These are phyloP conservation scores for Micromussa lordhowensis DNA, from an alignment of 92 coral and sea anemone species.

Conservation along the genomic window DNA sequence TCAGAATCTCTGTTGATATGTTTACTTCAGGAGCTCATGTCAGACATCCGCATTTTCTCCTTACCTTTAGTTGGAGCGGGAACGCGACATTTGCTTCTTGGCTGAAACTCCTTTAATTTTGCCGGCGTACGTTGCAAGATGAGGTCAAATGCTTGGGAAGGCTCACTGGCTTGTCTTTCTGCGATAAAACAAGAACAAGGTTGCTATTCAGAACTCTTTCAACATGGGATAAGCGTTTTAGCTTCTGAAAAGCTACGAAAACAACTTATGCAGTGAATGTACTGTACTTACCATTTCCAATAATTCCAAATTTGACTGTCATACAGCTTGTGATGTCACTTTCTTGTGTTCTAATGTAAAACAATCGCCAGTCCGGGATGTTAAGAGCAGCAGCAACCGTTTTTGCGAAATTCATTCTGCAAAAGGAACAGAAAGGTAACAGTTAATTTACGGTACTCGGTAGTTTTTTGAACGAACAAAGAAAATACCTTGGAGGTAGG, in stretches of 20 bases:
- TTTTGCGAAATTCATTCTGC: constrained; percentile 54
- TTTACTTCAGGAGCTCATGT: no score
- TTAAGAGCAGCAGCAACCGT: constrained; percentile 52
- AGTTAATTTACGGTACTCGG: neutral
- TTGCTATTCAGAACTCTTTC: neutral
- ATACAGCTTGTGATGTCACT: constrained; percentile 48
- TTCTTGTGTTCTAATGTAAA: constrained; percentile 54
- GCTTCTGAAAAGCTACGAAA: no score
- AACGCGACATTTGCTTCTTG: constrained; percentile 3
- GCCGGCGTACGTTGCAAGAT: constrained; percentile 16
- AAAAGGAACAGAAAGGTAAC: neutral
- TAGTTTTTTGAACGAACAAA: neutral
- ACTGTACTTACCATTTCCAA: constrained; percentile 62
- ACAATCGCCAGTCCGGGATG: constrained; percentile 77
- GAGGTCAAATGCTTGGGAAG: constrained; percentile 22
- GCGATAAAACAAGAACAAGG: neutral
- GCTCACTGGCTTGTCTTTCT: constrained; percentile 32
- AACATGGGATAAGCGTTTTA: no score
- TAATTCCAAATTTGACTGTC: constrained; percentile 67
- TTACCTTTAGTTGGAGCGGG: neutral
- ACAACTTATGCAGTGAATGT: no score
- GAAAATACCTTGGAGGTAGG: no score
- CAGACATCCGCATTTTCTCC: neutral
- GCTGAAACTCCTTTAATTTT: constrained; percentile 21
- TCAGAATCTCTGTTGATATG: no score